Base-by-base conservation (phyloP, 2,888 invertebrate genomes). In the Gymnosoma rotundatum region DNA sequence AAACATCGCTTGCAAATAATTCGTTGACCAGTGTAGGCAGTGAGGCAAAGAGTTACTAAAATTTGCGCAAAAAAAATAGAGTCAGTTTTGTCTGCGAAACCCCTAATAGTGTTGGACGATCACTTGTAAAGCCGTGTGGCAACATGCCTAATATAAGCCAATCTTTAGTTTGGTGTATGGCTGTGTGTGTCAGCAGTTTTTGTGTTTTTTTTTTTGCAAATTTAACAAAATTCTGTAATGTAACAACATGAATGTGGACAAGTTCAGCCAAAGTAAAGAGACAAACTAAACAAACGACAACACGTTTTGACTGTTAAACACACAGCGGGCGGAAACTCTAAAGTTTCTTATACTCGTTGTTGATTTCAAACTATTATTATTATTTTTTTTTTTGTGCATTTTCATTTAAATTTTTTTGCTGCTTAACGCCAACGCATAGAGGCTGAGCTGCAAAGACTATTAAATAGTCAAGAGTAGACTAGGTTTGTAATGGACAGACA, bases 41-140 rank as follows among this genome's bases (percentile, higher is more conserved):
- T 18, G 83, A 58, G 63, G 56, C 36, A 48, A 25, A 18, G 63
- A 78, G 67, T 38, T 32, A 42, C 36, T 20, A 1, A 14, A 45
- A 18, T 38, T 42, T 32, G 42, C 45, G n/a, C n/a, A 56, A 42
- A 8, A 60, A 58, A 58, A 60, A 36, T 14, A 72, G 50, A 72
- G 60, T 61, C 50, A 38, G 60, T 76, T 61, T 20, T 45, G 16
- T 70, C 61, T 45, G 21, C 20, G 12, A 67, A 38, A 56, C 61
- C 72, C 21, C 67, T 78, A 67, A 78, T 84, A 78, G 84, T 84
- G 84, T 84, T 84, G 84, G 74, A 81, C 81, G 84, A 81, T 84
- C 74, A 84, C 84, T 81, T 84, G 84, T 84, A 84, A 84, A 78
- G 84, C 81, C 84, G 84, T 84, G 84, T 84, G 84, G 84, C 84